Percentiles rank a stretch among this genome's conserved stretches.
Conservation (phyloP, 2,113 vertebrate species). For the Corydoras maculifer region DNA sequence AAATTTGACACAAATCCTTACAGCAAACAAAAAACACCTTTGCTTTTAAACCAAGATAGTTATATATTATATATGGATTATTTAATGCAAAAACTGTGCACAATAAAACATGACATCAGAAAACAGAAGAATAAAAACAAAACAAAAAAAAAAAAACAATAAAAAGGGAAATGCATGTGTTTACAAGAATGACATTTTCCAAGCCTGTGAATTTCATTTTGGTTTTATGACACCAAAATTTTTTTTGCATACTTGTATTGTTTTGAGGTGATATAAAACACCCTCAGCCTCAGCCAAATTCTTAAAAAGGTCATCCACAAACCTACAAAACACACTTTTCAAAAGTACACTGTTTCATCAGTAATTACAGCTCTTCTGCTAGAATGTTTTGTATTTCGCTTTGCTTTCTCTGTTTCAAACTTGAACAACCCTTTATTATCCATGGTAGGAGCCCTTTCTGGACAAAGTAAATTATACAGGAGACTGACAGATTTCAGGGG, state of each 20-base stretch:
- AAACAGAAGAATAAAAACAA: neutral
- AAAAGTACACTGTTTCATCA: slow-evolving; percentile 66
- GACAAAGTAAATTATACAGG: slow-evolving; percentile 66
- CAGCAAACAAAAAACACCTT: slow-evolving; percentile 13
- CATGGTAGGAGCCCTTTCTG: slow-evolving; percentile 58
- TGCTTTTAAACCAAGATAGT: neutral
- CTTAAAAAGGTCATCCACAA: slow-evolving; percentile 66
- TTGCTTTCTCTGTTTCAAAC: slow-evolving; percentile 70
- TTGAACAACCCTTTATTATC: slow-evolving; percentile 74
- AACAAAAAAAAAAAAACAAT: neutral
- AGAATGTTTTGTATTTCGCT: slow-evolving; percentile 71
- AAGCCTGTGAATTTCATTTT: slow-evolving; percentile 27
- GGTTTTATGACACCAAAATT: slow-evolving; percentile 11
- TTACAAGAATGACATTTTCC: slow-evolving; percentile 26
- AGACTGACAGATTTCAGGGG: slow-evolving; percentile 70
- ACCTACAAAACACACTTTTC: slow-evolving; percentile 62
- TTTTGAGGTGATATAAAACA: slow-evolving; percentile 31
- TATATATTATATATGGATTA: too few relatives aligned
- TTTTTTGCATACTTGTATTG: slow-evolving; percentile 18
- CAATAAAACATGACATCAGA: neutral
- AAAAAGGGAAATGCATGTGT: slow-evolving; percentile 13
- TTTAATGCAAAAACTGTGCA: neutral
- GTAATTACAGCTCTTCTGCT: slow-evolving; percentile 72
- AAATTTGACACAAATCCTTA: slow-evolving; percentile 19
- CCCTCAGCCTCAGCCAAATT: slow-evolving; percentile 53